Evolutionary conservation across 2,797 vertebrate genomes (phyloP).

Genomic region (Mormyrops attenuatus): DNA sequence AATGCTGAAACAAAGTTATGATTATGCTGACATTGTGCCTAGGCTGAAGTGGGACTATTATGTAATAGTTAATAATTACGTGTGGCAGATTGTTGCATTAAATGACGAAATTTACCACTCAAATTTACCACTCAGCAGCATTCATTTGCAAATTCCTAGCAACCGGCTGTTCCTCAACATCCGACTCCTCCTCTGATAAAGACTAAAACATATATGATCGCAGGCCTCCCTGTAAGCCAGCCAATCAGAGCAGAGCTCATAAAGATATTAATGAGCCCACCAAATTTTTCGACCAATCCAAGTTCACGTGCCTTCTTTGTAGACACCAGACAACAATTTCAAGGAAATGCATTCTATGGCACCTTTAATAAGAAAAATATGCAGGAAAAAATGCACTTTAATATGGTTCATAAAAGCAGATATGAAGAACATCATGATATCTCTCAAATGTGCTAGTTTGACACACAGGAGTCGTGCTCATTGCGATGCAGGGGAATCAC

Average conservation of each 20-base stretch:
- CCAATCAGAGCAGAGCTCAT: neutral
- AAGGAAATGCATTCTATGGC: neutral
- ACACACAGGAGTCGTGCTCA: neutral
- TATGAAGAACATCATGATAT: neutral
- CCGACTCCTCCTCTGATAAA: too few relatives aligned
- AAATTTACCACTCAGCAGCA: too few relatives aligned
- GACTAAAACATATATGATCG: too few relatives aligned
- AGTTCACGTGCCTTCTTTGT: neutral
- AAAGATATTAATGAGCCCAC: neutral
- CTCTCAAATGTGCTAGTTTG: neutral
- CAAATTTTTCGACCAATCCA: neutral
- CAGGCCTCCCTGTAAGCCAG: neutral
- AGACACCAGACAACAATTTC: neutral
- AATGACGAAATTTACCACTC: too few relatives aligned
- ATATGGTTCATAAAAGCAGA: neutral
- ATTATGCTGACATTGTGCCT: too few relatives aligned
- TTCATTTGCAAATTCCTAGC: too few relatives aligned
- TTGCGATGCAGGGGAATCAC: neutral
- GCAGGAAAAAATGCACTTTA: neutral
- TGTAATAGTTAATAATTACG: too few relatives aligned
- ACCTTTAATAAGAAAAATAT: neutral
- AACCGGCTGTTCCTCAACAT: too few relatives aligned
- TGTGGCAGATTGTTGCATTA: too few relatives aligned
- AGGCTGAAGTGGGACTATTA: too few relatives aligned
- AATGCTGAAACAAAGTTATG: too few relatives aligned